These are phyloP conservation scores for Falco peregrinus DNA, from an alignment of 2,797 vertebrate species.

Conservation along the genomic window DNA sequence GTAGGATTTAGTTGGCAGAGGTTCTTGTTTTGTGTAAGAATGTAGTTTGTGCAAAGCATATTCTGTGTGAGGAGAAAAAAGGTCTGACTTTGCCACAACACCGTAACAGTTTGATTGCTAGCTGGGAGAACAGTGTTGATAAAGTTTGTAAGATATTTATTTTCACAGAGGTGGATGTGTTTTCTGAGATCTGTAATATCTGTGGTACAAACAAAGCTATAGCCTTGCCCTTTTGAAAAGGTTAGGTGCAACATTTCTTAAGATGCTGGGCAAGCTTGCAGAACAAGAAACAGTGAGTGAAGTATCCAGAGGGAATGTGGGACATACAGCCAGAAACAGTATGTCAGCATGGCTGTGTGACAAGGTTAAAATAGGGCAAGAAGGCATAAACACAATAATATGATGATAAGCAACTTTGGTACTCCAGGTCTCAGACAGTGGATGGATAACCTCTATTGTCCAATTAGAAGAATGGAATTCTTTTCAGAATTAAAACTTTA, in stretches of 20 bases:
- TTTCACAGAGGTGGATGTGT: neutral
- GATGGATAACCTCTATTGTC: neutral
- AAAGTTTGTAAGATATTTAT: neutral
- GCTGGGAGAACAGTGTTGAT: neutral
- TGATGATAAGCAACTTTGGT: neutral
- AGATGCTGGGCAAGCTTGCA: neutral
- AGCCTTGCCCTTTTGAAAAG: constrained; percentile 12
- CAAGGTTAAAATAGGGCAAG: neutral
- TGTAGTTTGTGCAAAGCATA: neutral
- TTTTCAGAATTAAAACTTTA: neutral
- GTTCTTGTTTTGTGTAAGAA: neutral
- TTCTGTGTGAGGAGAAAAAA: neutral
- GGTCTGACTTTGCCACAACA: neutral
- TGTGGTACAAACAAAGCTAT: neutral
- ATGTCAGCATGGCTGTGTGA: neutral
- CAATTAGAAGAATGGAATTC: neutral
- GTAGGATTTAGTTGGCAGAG: neutral
- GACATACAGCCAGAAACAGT: neutral
- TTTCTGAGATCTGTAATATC: neutral
- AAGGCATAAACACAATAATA: neutral
- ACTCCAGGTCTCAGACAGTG: neutral
- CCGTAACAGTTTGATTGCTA: neutral
- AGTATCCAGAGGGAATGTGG: neutral
- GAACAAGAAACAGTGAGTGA: neutral
- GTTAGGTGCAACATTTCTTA: neutral